Conservation (phyloP, 2,797 vertebrate genomes). For the Odontamblyopus rebecca region DNA sequence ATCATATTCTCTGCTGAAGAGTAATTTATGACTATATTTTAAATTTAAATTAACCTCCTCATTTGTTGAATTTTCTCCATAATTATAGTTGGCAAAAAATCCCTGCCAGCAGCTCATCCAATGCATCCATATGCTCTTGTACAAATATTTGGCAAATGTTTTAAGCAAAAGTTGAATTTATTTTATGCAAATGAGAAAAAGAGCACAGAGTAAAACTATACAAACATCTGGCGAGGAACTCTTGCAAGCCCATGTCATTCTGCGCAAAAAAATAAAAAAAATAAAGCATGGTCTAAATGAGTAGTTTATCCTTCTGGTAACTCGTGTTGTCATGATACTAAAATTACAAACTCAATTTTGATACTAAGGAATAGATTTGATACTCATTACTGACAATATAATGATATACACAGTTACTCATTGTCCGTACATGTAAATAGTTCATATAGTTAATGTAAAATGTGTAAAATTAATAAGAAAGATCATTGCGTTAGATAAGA, state of each 20-base stretch:
- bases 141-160: neutral
- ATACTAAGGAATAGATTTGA: too few relatives aligned
- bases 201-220: neutral
- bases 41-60: neutral
- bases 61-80: neutral
- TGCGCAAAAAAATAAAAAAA: neutral
- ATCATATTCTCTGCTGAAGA: neutral
- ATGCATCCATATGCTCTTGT: neutral
- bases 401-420: too few relatives aligned
- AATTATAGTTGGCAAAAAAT: neutral
- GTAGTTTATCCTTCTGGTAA: neutral
- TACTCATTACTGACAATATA: too few relatives aligned
- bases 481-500: too few relatives aligned
- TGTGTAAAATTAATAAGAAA: too few relatives aligned
- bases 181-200: conserved; percentile 6
- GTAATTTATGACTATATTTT: neutral
- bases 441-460: too few relatives aligned
- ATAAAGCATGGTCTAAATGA: neutral
- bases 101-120: neutral
- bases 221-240: conserved; percentile 13
- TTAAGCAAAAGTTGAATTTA: neutral
- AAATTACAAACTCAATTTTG: too few relatives aligned
- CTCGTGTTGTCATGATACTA: too few relatives aligned
- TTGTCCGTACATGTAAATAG: too few relatives aligned
- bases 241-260: neutral